phyloP scores from a whole-genome alignment of 2,888 invertebrate genomes.

The Scaptomyza cyrtandrae region DNA sequence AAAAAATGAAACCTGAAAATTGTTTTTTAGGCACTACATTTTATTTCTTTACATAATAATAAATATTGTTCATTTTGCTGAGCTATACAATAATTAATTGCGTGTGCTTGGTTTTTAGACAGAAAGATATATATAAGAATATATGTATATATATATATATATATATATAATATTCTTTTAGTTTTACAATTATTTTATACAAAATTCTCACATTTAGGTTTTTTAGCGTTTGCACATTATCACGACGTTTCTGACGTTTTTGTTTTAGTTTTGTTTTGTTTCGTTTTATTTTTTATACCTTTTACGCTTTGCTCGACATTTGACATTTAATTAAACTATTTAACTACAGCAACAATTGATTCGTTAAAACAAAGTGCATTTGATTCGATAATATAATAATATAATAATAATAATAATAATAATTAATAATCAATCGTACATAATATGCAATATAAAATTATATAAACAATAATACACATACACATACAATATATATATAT shows the following conservation, averaged over 20 bases:
- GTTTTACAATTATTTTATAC: conserved; percentile 74
- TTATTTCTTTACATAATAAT: conserved; percentile 72
- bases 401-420: conserved; percentile 53
- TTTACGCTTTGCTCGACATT: conserved; percentile 45
- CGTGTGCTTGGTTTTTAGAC: conserved; percentile 36
- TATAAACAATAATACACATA: conserved; percentile 77
- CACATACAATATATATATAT: conserved; percentile 53
- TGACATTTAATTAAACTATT: conserved; percentile 72
- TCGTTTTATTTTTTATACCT: conserved; percentile 1
- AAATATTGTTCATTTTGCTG: conserved; percentile 77
- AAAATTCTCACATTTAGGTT: conserved; percentile 78
- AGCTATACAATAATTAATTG: conserved; percentile 52
- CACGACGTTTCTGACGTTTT: conserved; percentile 67
- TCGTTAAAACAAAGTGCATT: conserved; percentile 73
- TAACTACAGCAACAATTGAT: conserved; percentile 76
- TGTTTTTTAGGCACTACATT: conserved; percentile 55
- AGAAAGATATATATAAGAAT: conserved; percentile 22
- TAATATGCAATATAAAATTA: conserved; percentile 66
- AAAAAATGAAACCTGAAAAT: conserved; percentile 1
- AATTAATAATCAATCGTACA: conserved; percentile 63
- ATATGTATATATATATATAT: conserved; percentile 22
- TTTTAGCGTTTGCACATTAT: conserved; percentile 70
- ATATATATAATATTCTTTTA: conserved; percentile 62
- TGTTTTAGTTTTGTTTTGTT: conserved; percentile 10
- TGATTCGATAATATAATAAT: conserved; percentile 58